Conservation (phyloP, 1,140 invertebrate species). For the Trinorchestia longiramus region DNA sequence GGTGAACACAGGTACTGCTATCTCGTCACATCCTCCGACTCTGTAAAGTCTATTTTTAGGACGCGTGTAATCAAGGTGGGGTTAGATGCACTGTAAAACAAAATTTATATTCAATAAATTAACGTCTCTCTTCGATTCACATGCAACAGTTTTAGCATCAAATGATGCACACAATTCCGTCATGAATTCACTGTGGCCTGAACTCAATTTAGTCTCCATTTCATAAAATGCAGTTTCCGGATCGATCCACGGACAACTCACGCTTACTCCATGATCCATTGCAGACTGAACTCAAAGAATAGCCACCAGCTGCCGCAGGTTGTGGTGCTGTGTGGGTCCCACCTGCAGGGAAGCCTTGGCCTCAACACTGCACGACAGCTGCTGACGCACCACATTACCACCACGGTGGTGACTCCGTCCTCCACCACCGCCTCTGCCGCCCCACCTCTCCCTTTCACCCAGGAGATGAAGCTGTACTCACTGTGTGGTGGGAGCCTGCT, state of each 20-base stretch:
- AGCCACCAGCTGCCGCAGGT: slow-evolving; percentile 84
- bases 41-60: not conserved
- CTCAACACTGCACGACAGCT: slow-evolving; percentile 82
- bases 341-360: slow-evolving; percentile 72
- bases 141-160: no score
- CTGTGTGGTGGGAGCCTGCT: slow-evolving; percentile 57
- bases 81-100: not conserved
- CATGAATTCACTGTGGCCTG: no score
- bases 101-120: no score
- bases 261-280: not conserved
- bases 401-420: slow-evolving; percentile 77
- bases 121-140: no score
- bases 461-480: slow-evolving; percentile 71
- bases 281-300: slow-evolving; percentile 71
- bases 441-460: slow-evolving; percentile 69
- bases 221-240: no score
- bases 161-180: no score
- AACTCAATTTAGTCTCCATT: no score
- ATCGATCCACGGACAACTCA: no score
- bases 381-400: slow-evolving; percentile 83
- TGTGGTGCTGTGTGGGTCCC: slow-evolving; percentile 80
- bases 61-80: not conserved
- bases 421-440: slow-evolving; percentile 68
- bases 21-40: not conserved
- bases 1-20: slow-evolving; percentile 74